Evolutionary conservation across 2,888 invertebrate genomes (phyloP), one percentile per base, ranked within the genome.

Genomic region (Chorisops tibialis): DNA sequence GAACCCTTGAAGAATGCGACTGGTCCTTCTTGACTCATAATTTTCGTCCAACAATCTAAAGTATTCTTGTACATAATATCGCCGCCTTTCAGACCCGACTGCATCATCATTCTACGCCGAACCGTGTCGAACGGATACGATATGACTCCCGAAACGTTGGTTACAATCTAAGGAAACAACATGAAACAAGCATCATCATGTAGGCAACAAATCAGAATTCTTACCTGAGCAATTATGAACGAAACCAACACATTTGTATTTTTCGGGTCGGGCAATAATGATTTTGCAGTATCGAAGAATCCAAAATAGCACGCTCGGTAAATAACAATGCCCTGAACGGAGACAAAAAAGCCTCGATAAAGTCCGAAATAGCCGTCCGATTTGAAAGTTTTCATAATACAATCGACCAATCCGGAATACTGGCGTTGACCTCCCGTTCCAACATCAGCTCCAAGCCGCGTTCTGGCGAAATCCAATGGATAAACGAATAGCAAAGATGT

Each of bases 31-130:
- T 83, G 81, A 79, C 87, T 87, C 77, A 87, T 82, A 75, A 96
- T 93, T 79, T 91, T 89, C 61, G 81, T 73, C 89, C 94, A 93
- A 83, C 96, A 96, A 81, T 97, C 93, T 65, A 92, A 72, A 56
- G 96, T 95, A 81, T 83, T 89, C 83, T 91, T 96, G 86, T 96
- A 96, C 71, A 92, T 80, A 69, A 92, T 85, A 61, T 93, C 92
- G 59, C 80, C 79, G 82, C 88, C 86, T 72, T 86, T 86, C 68
- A 91, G 88, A 61, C 94, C 94, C 70, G 95, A 95, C 82, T 96
- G 96, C 96, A 97, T 97, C 96, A 97, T 97, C 93, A 98, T 93
- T 79, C 96, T 88, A 83, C 96, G 87, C 79, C 96, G 87, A 73
- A 91, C 89, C 35, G 96, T 96, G 81, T 97, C 96, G 82, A 97